phyloP scores from a whole-genome alignment of 1,140 invertebrate species.

The Brachionus calyciflorus region DNA sequence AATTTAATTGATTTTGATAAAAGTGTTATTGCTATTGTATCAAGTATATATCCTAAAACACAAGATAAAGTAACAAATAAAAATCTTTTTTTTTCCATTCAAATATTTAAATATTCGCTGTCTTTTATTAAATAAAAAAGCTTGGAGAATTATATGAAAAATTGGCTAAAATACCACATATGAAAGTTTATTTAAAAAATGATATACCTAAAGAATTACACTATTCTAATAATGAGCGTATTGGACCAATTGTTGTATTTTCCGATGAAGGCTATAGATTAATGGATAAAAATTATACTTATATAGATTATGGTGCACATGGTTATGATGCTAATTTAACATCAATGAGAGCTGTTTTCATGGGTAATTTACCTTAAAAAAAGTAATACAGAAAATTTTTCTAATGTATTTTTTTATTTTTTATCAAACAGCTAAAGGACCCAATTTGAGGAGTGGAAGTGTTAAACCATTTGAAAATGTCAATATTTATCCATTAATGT shows the following conservation, averaged over 20 bases:
- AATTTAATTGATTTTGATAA: conserved; percentile 50
- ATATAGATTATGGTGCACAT: conserved; percentile 63
- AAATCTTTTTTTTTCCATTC: not conserved
- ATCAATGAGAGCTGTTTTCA: conserved; percentile 70
- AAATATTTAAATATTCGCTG: not conserved
- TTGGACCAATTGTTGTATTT: conserved; percentile 19
- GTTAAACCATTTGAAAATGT: conserved; percentile 66
- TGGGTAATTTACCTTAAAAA: too few species aligned
- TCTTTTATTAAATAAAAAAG: conserved; percentile 56
- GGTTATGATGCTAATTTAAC: conserved; percentile 67
- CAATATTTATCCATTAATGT: conserved; percentile 70
- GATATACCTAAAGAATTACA: conserved; percentile 65
- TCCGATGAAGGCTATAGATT: conserved; percentile 32
- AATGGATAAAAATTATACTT: not conserved
- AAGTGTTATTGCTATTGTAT: conserved; percentile 15
- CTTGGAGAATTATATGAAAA: conserved; percentile 63
- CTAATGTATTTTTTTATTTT: not conserved
- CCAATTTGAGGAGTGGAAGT: conserved; percentile 64
- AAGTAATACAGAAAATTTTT: too few species aligned
- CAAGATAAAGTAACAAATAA: not conserved
- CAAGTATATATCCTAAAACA: conserved; percentile 21
- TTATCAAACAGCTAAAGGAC: conserved; percentile 64
- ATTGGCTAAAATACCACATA: conserved; percentile 61
- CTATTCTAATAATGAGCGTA: conserved; percentile 51
- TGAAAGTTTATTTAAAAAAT: conserved; percentile 65